Conservation (phyloP, 1,140 invertebrate genomes). For the Temnothorax curvispinosus region DNA sequence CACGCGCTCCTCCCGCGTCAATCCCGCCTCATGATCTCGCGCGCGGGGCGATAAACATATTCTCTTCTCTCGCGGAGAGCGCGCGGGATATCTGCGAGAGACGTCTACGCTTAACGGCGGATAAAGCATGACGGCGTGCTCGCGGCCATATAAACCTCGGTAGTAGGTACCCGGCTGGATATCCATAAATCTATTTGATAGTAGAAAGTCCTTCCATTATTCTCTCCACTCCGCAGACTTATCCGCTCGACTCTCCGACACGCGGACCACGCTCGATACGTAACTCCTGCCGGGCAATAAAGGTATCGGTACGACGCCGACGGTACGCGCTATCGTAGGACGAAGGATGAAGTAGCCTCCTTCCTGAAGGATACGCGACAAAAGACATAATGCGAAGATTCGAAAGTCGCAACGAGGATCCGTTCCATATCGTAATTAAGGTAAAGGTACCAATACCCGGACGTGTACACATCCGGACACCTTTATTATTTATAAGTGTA, state of each 20-base stretch:
- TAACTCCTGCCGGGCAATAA: constrained; percentile 74
- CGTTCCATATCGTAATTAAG: not conserved
- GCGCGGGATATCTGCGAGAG: constrained; percentile 66
- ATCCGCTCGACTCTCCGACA: constrained; percentile 66
- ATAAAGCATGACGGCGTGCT: constrained; percentile 74
- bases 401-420: not conserved
- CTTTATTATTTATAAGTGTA: too few relatives aligned
- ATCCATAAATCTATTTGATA: constrained; percentile 85
- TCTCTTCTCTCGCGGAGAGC: constrained; percentile 31
- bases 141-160: constrained; percentile 76
- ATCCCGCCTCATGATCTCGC: constrained; percentile 15
- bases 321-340: constrained; percentile 60
- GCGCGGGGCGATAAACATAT: constrained; percentile 65
- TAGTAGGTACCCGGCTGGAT: constrained; percentile 76
- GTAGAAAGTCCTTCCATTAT: constrained; percentile 85
- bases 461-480: too few relatives aligned
- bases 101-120: constrained; percentile 71
- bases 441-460: too few relatives aligned
- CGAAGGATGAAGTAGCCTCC: constrained; percentile 58
- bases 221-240: constrained; percentile 73
- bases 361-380: not conserved
- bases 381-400: not conserved
- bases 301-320: constrained; percentile 60
- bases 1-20: constrained; percentile 52
- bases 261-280: constrained; percentile 69